Evolutionary conservation across 2,888 invertebrate species (phyloP).

Genomic region (Cyclophora punctaria): DNA sequence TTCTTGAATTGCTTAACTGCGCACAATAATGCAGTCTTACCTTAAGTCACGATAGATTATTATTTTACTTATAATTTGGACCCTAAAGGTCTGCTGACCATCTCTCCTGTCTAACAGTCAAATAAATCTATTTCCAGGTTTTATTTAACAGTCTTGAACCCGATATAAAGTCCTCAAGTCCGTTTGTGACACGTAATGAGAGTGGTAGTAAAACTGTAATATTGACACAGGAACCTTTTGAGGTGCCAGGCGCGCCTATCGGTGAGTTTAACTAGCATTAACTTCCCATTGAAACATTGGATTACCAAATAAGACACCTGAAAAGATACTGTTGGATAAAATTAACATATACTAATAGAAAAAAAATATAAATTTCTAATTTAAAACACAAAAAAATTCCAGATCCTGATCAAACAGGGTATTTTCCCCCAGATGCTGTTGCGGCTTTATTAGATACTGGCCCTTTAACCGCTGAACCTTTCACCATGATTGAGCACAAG

Average conservation of each 20-base stretch:
- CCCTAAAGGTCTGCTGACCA: no score
- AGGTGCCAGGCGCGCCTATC: no score
- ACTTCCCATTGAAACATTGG: neutral
- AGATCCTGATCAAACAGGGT: no score
- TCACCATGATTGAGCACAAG: conserved; percentile 56
- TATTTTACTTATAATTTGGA: no score
- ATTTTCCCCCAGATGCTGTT: conserved; percentile 10
- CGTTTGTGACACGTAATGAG: no score
- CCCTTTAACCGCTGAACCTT: conserved; percentile 15
- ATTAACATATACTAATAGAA: conserved; percentile 28
- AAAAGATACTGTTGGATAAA: conserved; percentile 32
- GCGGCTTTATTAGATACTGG: conserved; percentile 39
- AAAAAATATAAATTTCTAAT: conserved; percentile 6
- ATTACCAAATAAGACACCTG: neutral
- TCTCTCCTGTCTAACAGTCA: no score
- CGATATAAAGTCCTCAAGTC: neutral
- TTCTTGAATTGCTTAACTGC: no score
- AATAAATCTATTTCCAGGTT: no score
- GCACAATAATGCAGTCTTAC: no score
- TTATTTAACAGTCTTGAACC: neutral
- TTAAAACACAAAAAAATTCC: no score
- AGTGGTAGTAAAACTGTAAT: neutral
- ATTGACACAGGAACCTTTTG: no score
- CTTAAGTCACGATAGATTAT: no score
- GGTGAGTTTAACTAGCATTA: neutral